Base-by-base conservation (phyloP, 2,797 vertebrate species). In the Pempheris klunzingeri region DNA sequence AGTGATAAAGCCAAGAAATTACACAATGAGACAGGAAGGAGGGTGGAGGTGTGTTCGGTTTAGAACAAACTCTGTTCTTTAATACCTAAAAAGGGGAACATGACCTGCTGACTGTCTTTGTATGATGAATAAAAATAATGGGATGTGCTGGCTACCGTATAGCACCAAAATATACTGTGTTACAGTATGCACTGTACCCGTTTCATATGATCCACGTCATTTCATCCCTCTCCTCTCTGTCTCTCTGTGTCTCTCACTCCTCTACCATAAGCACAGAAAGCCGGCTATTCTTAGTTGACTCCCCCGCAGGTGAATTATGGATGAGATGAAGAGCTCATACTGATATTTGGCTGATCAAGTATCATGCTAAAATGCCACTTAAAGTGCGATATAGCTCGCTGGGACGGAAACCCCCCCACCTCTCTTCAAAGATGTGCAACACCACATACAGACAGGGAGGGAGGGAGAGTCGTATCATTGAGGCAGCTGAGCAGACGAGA, bases 281-380 rank as follows among this genome's bases (percentile, higher is more conserved):
- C 34, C 14, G 11, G 50, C 88, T 91, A 93, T 91, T 92, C 88
- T 90, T 92, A 88, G 87, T 87, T 2, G 43, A 70, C 82, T 67
- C 83, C 72, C 84, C 80, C 60, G 46, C 79, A 86, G 91, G 90
- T 94, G 86, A 94, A 94, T 93, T 92, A 94, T 94, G 82, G 84
- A 93, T 93, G 93, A 93, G 92, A 85, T 91, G 84, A 86, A 88
- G 88, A 90, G 92, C 90, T 90, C 68, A 60, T 83, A 79, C 90
- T 81, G 87, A 91, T 92, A 92, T 92, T 92, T 88, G 81, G 77
- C 88, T 87, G 92, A 93, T 93, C 92, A 87, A 83, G 88, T 93
- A 86, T 93, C 91, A 77, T 71, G 80, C 85, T 92, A 80, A 92
- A 92, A 93, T 64, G 89, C 85, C 90, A 93, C 91, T 91, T 92